Base-by-base conservation (phyloP, 2,888 invertebrate genomes). In the Harpalus rubripes region DNA sequence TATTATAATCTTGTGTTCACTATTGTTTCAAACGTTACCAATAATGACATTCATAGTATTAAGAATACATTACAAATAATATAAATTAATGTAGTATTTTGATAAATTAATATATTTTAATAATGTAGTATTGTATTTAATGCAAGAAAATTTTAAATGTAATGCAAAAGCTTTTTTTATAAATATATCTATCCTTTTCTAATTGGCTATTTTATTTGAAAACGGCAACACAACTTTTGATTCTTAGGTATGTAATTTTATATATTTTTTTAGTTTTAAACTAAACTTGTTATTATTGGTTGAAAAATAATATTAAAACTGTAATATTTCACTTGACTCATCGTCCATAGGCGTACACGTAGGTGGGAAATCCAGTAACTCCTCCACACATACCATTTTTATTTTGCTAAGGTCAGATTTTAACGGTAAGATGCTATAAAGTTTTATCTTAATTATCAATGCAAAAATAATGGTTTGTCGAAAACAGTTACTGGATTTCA, bases 181-280 rank as follows among this genome's bases (percentile, higher is more conserved):
- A 80, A 59, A 80, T 74, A 74, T 74, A 74, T 44, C 39, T 83
- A 26, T 83, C 15, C 52, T 72, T 83, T 74, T 83, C 83, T 83
- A 74, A 83, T 83, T 83, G 83, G 68, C 83, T 74, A 26, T 56
- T 56, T 44, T 68, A 61, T 68, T 56, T 56, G 32, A 56, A 82
- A 26, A 39, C 68, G 44, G 72, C 72, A 74, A 74, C 72, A 32
- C 44, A 44, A 15, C 72, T 18, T 18, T 44, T 74, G 44, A 44
- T 16, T 68, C 10, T 74, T 74, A 74, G 83, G 83, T 83, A 83
- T 12, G 83, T 83, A 74, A 74, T 52, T n/a, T 68, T 32, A 16
- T 72, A 12, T 63, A 63, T 63, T 63, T 63, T 63, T 63, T 18
- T 63, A n/a, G 15, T 61, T 61, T 63, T 18, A 63, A 26, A 63